These are phyloP conservation scores for Allobates femoralis DNA, from an alignment of 2,797 vertebrate genomes.

Conservation along the genomic window DNA sequence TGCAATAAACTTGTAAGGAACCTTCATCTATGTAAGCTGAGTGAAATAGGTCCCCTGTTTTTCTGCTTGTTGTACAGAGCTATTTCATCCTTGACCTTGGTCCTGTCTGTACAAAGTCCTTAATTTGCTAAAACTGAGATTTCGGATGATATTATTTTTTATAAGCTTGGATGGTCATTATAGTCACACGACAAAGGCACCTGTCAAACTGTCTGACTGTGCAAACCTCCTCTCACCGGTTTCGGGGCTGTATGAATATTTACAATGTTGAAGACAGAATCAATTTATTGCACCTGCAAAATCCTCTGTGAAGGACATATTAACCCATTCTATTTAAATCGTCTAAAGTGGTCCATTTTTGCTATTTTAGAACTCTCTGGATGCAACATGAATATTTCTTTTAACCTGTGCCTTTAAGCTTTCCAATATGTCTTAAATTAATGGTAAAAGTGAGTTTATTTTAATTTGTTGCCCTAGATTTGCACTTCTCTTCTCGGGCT, in stretches of 20 bases:
- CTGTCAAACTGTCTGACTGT: constrained; percentile 54
- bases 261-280: constrained; percentile 55
- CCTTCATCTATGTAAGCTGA: neutral
- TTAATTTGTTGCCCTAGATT: neutral
- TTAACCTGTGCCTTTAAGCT: too few relatives aligned
- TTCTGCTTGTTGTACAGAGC: constrained; percentile 1
- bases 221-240: constrained; percentile 41
- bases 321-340: constrained; percentile 16
- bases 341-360: neutral
- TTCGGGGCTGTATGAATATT: constrained; percentile 57
- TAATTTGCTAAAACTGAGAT: constrained; percentile 48
- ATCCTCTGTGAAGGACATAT: constrained; percentile 50
- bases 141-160: constrained; percentile 41
- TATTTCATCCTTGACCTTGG: constrained; percentile 49
- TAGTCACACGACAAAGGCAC: constrained; percentile 50
- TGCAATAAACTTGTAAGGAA: neutral
- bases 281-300: constrained; percentile 50
- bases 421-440: too few relatives aligned
- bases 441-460: too few relatives aligned
- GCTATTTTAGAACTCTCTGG: neutral
- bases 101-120: constrained; percentile 16
- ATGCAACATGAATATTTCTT: too few relatives aligned
- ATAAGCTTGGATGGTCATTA: constrained; percentile 48
- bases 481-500: neutral
- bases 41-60: neutral